phyloP scores from a whole-genome alignment of 1,140 invertebrate genomes.

The Pseudomyrmex cubaensis region DNA sequence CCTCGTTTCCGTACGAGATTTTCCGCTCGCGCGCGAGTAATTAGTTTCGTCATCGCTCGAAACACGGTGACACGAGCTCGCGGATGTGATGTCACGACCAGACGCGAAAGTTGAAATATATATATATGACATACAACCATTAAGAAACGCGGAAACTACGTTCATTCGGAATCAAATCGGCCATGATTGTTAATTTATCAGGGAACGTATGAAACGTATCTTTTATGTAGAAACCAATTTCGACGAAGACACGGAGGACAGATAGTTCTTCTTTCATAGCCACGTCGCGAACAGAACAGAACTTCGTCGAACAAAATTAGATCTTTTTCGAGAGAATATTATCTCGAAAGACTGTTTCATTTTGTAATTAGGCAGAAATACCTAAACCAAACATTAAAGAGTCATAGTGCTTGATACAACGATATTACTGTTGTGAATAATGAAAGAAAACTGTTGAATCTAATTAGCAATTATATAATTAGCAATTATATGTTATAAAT shows the following conservation, averaged over 20 bases:
- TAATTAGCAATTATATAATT: too few relatives aligned
- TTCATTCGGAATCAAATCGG: conserved; percentile 33
- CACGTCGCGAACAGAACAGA: too few relatives aligned
- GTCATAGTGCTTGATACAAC: too few relatives aligned
- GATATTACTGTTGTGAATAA: too few relatives aligned
- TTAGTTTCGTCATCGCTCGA: conserved; percentile 51
- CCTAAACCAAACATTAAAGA: too few relatives aligned
- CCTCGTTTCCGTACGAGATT: background rate
- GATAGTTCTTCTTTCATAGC: background rate
- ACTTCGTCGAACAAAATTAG: too few relatives aligned
- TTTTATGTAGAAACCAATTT: background rate
- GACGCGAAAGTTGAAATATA: background rate
- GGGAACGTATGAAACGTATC: background rate
- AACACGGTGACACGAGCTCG: conserved; percentile 10
- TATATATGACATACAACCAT: conserved; percentile 9
- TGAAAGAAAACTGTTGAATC: too few relatives aligned
- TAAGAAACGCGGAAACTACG: conserved; percentile 39
- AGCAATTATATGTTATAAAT: too few relatives aligned
- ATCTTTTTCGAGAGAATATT: too few relatives aligned
- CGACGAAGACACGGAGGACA: background rate
- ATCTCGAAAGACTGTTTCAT: too few relatives aligned
- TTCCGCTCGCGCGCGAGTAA: conserved; percentile 21
- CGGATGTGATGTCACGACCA: conserved; percentile 32
- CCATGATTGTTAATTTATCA: conserved; percentile 3
- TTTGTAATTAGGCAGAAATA: too few relatives aligned